Evolutionary conservation across 2,888 invertebrate species (phyloP), one percentile per base, ranked within the genome.

Genomic region (Coelogynopora nodosa): DNA sequence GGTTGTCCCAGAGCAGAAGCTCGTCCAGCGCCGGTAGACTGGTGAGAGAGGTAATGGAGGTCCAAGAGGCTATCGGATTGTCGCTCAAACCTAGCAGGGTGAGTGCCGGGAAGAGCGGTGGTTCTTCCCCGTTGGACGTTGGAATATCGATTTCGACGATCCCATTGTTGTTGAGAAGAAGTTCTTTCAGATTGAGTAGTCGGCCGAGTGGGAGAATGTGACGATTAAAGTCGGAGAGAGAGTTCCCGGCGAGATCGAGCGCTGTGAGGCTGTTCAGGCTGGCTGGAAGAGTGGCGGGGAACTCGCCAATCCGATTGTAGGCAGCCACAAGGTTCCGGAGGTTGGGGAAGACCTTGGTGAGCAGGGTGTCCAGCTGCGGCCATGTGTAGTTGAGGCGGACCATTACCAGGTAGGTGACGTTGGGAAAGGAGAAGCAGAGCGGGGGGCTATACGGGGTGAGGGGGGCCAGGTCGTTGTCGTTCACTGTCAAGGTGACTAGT

Each of bases 111-210:
- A 49, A 49, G 18, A 49, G 49, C 18, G 49, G 5, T 49, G 49
- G 5, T 18, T 13, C 18, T 49, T 49, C 49, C 5, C 49, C 18
- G 5, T 49, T 18, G 18, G 49, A 5, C 10, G 10, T 49, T 13
- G 49, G 49, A 18, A 49, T 13, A 13, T 49, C 49, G 18, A 49
- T 49, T 49, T 49, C 49, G 5, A 18, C 5, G 5, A 84, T 84
- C n/a, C 49, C 49, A 84, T 84, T 84, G 31, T 31, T 49, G 49
- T 31, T 84, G 31, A 84, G 84, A 23, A 84, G 5, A 10, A 84
- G 28, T 0, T 30, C 67, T 18, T 29, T 13, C 2, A 84, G 23
- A n/a, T 84, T 0, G n/a, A n/a, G n/a, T 0, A 84, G 31, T n/a
- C 0, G 0, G 1, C 84, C 84, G 27, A 84, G 31, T 29, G 84